Evolutionary conservation across 2,113 vertebrate genomes (phyloP).

Genomic region (Plecotus auritus): DNA sequence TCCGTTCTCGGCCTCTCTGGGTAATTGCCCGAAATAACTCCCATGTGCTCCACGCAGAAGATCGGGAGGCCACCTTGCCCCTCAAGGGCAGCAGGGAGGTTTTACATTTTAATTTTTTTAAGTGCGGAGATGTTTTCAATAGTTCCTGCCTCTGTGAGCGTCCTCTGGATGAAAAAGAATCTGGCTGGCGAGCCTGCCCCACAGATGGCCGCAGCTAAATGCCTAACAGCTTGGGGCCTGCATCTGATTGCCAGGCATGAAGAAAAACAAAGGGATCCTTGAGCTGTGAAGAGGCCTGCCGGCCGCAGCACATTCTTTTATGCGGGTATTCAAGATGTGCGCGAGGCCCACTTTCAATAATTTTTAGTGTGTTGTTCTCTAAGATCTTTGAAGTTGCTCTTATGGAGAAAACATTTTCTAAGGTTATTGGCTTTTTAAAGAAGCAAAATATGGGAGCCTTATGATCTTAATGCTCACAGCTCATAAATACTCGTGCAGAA

Average conservation of each 20-base stretch:
- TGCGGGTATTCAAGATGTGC: slow-evolving; percentile 44
- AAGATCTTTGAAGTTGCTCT: slow-evolving; percentile 67
- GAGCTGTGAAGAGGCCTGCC: background rate
- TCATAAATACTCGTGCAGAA: slow-evolving; percentile 57
- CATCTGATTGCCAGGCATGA: background rate
- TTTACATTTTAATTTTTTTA: background rate
- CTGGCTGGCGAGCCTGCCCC: background rate
- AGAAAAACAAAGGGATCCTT: slow-evolving; percentile 20
- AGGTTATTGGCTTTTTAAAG: slow-evolving; percentile 49
- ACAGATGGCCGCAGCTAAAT: slow-evolving; percentile 54
- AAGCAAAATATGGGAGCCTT: slow-evolving; percentile 41
- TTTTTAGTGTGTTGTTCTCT: background rate
- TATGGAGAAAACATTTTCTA: slow-evolving; percentile 66
- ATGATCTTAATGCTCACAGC: slow-evolving; percentile 50
- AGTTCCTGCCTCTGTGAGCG: background rate
- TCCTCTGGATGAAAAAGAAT: slow-evolving; percentile 8
- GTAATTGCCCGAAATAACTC: background rate
- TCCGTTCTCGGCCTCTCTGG: background rate
- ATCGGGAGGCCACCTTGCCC: background rate
- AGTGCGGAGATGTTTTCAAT: background rate
- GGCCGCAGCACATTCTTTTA: background rate
- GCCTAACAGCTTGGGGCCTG: slow-evolving; percentile 16
- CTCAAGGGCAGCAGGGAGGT: background rate
- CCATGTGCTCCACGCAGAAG: background rate
- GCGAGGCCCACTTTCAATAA: background rate